A percentile compares a stretch with the other conserved stretches of the same genome.
These are phyloP conservation scores for Drosophila subsilvestris DNA, from an alignment of 2,888 invertebrate species.

Conservation along the genomic window DNA sequence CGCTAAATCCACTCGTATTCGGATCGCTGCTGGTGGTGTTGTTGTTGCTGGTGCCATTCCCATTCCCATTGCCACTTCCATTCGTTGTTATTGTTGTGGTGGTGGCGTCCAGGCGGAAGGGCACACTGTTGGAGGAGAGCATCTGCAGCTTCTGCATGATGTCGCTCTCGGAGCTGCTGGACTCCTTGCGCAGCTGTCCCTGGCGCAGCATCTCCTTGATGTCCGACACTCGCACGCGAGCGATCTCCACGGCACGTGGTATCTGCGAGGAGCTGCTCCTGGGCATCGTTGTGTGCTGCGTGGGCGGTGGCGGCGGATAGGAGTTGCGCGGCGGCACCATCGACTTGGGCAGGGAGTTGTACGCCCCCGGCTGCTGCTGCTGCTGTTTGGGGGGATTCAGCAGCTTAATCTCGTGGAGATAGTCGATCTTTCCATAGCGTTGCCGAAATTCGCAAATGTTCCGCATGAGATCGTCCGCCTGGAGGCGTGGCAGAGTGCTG, in stretches of 20 bases:
- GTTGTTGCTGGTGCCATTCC: conserved; percentile 69
- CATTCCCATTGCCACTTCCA: conserved; percentile 77
- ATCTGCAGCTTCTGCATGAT: conserved; percentile 82
- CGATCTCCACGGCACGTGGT: conserved; percentile 83
- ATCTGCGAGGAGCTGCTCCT: conserved; percentile 87
- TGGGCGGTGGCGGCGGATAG: conserved; percentile 85
- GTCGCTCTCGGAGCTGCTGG: conserved; percentile 86
- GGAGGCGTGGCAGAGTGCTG: conserved; percentile 76
- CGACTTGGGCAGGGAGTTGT: conserved; percentile 83
- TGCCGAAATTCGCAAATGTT: conserved; percentile 87
- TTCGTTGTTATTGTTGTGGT: conserved; percentile 73
- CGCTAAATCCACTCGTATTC: conserved; percentile 86
- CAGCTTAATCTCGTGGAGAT: conserved; percentile 83
- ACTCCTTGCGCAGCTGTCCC: conserved; percentile 78
- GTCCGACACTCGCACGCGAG: conserved; percentile 83
- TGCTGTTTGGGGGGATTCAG: conserved; percentile 81
- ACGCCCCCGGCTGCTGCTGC: conserved; percentile 59
- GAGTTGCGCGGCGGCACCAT: conserved; percentile 87
- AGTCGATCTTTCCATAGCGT: conserved; percentile 86
- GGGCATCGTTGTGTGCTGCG: conserved; percentile 85
- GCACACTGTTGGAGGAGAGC: conserved; percentile 87
- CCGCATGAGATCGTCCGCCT: conserved; percentile 86
- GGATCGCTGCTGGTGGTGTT: conserved; percentile 79
- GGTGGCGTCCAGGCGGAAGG: conserved; percentile 86
- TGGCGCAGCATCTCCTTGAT: conserved; percentile 83